Evolutionary conservation across 2,797 vertebrate species (phyloP).

Genomic region (Tiaroga cobitis): DNA sequence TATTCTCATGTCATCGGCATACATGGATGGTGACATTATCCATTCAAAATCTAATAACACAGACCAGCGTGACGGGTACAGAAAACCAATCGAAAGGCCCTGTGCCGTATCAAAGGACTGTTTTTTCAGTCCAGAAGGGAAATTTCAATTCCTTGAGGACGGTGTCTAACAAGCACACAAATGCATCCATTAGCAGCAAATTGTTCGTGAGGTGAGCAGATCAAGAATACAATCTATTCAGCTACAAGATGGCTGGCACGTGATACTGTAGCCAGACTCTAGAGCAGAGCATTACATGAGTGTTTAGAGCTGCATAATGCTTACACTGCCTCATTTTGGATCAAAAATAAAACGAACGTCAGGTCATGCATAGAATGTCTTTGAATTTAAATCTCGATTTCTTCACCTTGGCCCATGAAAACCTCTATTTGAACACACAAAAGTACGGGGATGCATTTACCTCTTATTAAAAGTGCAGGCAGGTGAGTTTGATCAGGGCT

Average conservation of each 20-base stretch:
- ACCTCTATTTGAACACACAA: not conserved
- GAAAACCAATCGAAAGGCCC: constrained; percentile 14
- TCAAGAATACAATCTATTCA: constrained; percentile 25
- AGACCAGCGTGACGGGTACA: not conserved
- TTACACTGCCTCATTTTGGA: not conserved
- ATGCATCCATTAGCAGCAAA: constrained; percentile 49
- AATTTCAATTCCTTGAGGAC: constrained; percentile 43
- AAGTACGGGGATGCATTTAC: not conserved
- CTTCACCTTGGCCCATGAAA: not conserved
- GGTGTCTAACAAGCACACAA: constrained; percentile 38
- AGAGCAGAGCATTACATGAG: not conserved
- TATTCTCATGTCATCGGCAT: not conserved
- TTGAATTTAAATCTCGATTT: not conserved
- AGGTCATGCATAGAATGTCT: not conserved
- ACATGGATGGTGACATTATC: not conserved
- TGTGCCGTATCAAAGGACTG: constrained; percentile 20
- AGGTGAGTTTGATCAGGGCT: not conserved
- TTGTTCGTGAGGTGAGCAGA: constrained; percentile 22
- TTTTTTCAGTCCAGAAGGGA: constrained; percentile 19
- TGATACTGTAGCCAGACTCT: not conserved
- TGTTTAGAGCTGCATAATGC: not conserved
- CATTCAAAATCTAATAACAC: not conserved
- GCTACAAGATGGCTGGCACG: constrained; percentile 43
- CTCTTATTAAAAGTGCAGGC: not conserved
- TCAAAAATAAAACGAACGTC: not conserved